These are phyloP conservation scores for Neosilurus mollespiculum DNA, from an alignment of 2,797 vertebrate genomes.

Conservation along the genomic window DNA sequence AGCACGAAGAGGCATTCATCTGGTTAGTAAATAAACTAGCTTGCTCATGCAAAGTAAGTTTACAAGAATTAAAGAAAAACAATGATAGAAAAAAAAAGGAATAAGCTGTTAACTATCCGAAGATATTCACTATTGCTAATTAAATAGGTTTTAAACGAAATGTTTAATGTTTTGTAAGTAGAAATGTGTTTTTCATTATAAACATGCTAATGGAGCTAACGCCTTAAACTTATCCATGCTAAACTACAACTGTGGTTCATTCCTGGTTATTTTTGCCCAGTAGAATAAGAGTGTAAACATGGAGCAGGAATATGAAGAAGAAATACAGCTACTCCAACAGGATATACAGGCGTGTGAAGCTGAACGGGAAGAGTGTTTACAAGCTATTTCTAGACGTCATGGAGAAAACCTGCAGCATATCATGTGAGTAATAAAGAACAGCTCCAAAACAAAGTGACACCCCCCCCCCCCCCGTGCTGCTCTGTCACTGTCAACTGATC, in stretches of 20 bases:
- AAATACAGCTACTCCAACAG: slow-evolving; percentile 71
- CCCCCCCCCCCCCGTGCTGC: background rate
- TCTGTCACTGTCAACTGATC: background rate
- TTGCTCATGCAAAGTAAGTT: slow-evolving; percentile 2
- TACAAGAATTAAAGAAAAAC: background rate
- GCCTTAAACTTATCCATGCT: background rate
- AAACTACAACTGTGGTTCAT: background rate
- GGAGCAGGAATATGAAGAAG: slow-evolving; percentile 70
- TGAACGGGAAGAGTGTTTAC: slow-evolving; percentile 60
- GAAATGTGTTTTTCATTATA: background rate
- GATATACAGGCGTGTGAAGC: slow-evolving; percentile 71
- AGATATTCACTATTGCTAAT: background rate
- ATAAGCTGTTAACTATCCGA: background rate
- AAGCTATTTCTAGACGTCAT: slow-evolving; percentile 60
- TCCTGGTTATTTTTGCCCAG: background rate
- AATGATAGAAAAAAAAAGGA: too few species aligned
- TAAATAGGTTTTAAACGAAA: background rate
- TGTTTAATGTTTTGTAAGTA: background rate
- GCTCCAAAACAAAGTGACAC: background rate
- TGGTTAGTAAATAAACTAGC: background rate
- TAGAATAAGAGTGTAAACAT: background rate
- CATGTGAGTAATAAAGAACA: slow-evolving; percentile 65
- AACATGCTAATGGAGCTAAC: background rate
- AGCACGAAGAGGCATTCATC: too few species aligned
- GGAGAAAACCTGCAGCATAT: slow-evolving; percentile 63